Evolutionary conservation across 2,113 vertebrate species (phyloP).

Genomic region (Bothrops jararaca): DNA sequence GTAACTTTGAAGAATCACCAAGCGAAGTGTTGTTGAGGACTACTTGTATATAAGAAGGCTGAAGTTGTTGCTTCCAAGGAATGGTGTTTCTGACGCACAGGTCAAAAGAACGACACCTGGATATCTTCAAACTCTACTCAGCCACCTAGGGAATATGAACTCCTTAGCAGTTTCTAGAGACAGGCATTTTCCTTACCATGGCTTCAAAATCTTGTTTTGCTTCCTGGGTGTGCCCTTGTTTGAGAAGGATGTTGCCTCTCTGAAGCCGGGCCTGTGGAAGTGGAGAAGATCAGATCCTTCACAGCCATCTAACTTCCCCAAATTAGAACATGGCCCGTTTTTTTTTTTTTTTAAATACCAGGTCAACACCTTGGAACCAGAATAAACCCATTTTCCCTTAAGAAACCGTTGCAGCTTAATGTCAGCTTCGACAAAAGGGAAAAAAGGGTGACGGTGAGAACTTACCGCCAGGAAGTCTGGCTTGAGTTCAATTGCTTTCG

Average conservation of each 20-base stretch:
- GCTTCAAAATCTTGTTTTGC: constrained; percentile 77
- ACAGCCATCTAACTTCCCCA: not conserved
- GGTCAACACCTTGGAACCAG: not conserved
- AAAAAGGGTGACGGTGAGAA: not conserved
- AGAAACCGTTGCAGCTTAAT: not conserved
- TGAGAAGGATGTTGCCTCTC: constrained; percentile 79
- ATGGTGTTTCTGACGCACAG: no score
- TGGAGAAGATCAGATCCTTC: not conserved
- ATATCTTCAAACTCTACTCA: not conserved
- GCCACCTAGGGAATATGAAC: not conserved
- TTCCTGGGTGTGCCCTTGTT: constrained; percentile 73
- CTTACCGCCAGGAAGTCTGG: constrained; percentile 81
- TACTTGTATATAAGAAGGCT: not conserved
- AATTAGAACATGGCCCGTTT: not conserved
- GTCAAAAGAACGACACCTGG: not conserved
- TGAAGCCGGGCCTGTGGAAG: constrained; percentile 74
- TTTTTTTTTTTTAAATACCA: not conserved
- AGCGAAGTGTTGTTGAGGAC: no score
- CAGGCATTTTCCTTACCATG: constrained; percentile 63
- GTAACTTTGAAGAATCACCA: no score
- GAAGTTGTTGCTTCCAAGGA: not conserved
- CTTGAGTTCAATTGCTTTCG: constrained; percentile 79
- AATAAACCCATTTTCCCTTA: not conserved
- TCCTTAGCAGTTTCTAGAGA: not conserved
- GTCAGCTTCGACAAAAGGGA: no score